Percentiles rank a stretch among this genome's conserved stretches.
phyloP scores from a whole-genome alignment of 1,140 invertebrate species.

The Oryzaephilus surinamensis region DNA sequence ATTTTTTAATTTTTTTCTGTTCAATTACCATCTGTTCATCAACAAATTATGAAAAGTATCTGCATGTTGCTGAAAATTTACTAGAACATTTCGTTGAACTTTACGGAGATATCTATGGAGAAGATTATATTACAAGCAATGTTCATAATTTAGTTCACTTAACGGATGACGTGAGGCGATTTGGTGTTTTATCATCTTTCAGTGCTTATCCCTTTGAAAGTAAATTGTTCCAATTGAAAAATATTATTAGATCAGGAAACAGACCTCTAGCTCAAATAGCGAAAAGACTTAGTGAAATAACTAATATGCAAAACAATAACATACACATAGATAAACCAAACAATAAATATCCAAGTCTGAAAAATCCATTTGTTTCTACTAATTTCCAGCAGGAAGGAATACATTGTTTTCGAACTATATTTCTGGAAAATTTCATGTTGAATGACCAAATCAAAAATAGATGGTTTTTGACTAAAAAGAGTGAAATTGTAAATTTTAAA shows the following conservation, averaged over 20 bases:
- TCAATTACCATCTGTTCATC: slow-evolving; percentile 16
- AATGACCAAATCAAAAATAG: too few relatives aligned
- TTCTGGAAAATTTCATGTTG: too few relatives aligned
- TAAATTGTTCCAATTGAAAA: slow-evolving; percentile 19
- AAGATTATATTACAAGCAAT: too few relatives aligned
- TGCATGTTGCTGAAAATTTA: slow-evolving; percentile 12
- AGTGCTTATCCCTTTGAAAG: slow-evolving; percentile 25
- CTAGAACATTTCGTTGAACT: slow-evolving; percentile 9
- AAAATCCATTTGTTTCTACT: too few relatives aligned
- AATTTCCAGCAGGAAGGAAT: too few relatives aligned
- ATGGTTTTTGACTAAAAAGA: too few relatives aligned
- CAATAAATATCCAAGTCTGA: too few relatives aligned
- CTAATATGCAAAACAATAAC: too few relatives aligned
- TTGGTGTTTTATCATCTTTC: slow-evolving; percentile 17
- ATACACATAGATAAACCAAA: too few relatives aligned
- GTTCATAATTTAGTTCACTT: slow-evolving; percentile 17
- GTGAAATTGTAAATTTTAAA: too few relatives aligned
- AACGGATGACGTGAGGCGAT: slow-evolving; percentile 21
- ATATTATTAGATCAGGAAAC: slow-evolving; percentile 15
- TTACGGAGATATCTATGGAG: slow-evolving; percentile 16
- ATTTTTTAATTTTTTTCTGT: slow-evolving; percentile 16
- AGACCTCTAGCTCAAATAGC: slow-evolving; percentile 18
- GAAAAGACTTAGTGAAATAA: slow-evolving; percentile 14
- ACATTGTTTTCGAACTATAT: too few relatives aligned
- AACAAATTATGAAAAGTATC: slow-evolving; percentile 10